A percentile compares a stretch with the other conserved stretches of the same genome.
Conservation (phyloP, 2,113 vertebrate genomes). For the Gobiocypris rarus region DNA sequence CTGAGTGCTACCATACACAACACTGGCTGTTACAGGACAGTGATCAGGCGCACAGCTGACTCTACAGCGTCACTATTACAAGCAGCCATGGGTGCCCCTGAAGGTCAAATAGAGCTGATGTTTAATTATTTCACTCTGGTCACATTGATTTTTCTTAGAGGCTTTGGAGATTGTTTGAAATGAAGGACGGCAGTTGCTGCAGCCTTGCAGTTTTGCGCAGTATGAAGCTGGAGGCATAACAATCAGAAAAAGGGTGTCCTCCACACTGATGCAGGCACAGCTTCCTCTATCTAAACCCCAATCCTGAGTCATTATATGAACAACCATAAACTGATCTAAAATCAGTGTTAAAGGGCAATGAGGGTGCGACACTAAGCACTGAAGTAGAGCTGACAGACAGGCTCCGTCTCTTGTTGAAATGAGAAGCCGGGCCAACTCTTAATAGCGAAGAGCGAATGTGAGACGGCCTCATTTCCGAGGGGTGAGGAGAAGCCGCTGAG, state of each 20-base stretch:
- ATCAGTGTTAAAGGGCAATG: slow-evolving; percentile 26
- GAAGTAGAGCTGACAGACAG: slow-evolving; percentile 41
- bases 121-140: slow-evolving; percentile 54
- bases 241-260: slow-evolving; percentile 22
- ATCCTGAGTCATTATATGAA: slow-evolving; percentile 34
- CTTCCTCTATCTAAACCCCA: slow-evolving; percentile 12
- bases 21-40: slow-evolving; percentile 31
- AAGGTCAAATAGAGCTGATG: slow-evolving; percentile 55
- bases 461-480: slow-evolving; percentile 41
- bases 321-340: slow-evolving; percentile 33
- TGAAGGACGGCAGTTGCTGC: slow-evolving; percentile 25
- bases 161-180: slow-evolving; percentile 50
- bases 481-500: slow-evolving; percentile 34
- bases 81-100: slow-evolving; percentile 47
- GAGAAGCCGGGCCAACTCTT: slow-evolving; percentile 29
- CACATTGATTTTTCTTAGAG: slow-evolving; percentile 53
- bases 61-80: slow-evolving; percentile 43
- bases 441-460: slow-evolving; percentile 8
- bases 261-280: slow-evolving; percentile 25
- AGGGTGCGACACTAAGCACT: slow-evolving; percentile 7
- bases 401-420: slow-evolving; percentile 33
- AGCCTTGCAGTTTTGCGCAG: slow-evolving; percentile 31
- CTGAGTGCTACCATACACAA: slow-evolving; percentile 32
- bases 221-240: slow-evolving; percentile 37
- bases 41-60: slow-evolving; percentile 46